Conservation (phyloP, 2,888 invertebrate genomes). For the Spodoptera littoralis region DNA sequence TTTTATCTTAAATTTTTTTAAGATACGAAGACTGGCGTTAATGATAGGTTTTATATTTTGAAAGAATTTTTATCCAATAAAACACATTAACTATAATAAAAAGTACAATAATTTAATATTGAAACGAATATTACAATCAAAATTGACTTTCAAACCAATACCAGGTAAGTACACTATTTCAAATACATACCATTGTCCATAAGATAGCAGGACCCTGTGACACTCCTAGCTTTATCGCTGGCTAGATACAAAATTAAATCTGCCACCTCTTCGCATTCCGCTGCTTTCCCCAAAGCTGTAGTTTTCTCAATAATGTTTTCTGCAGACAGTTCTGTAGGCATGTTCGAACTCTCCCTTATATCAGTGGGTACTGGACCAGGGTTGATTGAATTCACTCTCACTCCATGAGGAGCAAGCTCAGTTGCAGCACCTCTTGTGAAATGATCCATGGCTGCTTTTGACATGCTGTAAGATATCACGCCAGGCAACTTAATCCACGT, state of each 20-base stretch:
- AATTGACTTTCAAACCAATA: not conserved
- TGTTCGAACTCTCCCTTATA: conserved; percentile 74
- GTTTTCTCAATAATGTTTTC: not conserved
- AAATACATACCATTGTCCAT: conserved; percentile 47
- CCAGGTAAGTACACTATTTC: conserved; percentile 7
- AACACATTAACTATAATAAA: too few relatives aligned
- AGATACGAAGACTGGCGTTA: too few relatives aligned
- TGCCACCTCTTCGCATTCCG: conserved; percentile 38
- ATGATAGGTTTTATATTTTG: too few relatives aligned
- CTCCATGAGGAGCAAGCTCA: conserved; percentile 91
- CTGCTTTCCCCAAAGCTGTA: not conserved
- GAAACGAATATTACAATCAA: too few relatives aligned
- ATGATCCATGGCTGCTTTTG: conserved; percentile 66
- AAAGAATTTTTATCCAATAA: too few relatives aligned
- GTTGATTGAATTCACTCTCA: conserved; percentile 89
- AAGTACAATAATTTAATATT: too few relatives aligned
- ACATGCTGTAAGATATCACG: conserved; percentile 76
- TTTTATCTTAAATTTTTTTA: too few relatives aligned
- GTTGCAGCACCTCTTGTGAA: conserved; percentile 76
- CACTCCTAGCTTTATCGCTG: conserved; percentile 48
- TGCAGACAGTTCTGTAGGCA: conserved; percentile 60
- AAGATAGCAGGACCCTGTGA: conserved; percentile 40
- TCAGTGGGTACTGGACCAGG: conserved; percentile 74
- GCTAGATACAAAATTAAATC: conserved; percentile 46
- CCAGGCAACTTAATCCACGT: conserved; percentile 88